A percentile compares a stretch with the other conserved stretches of the same genome.
These are phyloP conservation scores for Nomada ruficornis DNA, from an alignment of 2,888 invertebrate genomes.

Conservation along the genomic window DNA sequence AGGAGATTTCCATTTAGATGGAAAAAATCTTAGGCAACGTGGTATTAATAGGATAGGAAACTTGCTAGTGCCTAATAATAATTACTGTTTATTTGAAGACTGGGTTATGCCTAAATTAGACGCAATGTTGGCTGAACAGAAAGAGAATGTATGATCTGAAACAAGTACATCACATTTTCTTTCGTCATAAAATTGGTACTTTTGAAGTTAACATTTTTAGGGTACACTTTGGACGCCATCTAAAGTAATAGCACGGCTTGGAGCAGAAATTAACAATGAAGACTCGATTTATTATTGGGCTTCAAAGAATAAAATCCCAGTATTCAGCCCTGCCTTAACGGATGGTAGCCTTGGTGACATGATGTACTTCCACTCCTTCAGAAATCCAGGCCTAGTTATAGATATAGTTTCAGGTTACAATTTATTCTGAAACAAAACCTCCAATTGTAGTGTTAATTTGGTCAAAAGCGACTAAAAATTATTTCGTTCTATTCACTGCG, in stretches of 20 bases:
- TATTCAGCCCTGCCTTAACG: slow-evolving; percentile 98
- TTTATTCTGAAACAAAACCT: background rate
- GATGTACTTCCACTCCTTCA: slow-evolving; percentile 99
- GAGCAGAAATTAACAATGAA: slow-evolving; percentile 95
- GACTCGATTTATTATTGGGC: slow-evolving; percentile 99
- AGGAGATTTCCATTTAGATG: slow-evolving; percentile 95
- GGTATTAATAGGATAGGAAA: slow-evolving; percentile 97
- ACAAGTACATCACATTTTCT: background rate
- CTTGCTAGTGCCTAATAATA: slow-evolving; percentile 98
- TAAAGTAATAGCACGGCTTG: slow-evolving; percentile 92
- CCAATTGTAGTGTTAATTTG: background rate
- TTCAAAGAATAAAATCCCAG: slow-evolving; percentile 97
- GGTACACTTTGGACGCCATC: slow-evolving; percentile 96
- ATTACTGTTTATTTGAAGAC: slow-evolving; percentile 98
- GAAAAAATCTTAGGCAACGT: slow-evolving; percentile 91
- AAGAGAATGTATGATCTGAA: slow-evolving; percentile 85
- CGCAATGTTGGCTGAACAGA: slow-evolving; percentile 95
- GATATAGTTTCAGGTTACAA: slow-evolving; percentile 93
- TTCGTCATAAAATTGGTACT: background rate
- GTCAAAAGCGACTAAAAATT: background rate
- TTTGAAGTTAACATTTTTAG: slow-evolving; percentile 72
- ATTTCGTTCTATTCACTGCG: slow-evolving; percentile 21
- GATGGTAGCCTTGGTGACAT: slow-evolving; percentile 99
- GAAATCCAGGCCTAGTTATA: slow-evolving; percentile 95
- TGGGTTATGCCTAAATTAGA: slow-evolving; percentile 98